phyloP scores from a whole-genome alignment of 2,113 vertebrate genomes.

The Clupea harengus region DNA sequence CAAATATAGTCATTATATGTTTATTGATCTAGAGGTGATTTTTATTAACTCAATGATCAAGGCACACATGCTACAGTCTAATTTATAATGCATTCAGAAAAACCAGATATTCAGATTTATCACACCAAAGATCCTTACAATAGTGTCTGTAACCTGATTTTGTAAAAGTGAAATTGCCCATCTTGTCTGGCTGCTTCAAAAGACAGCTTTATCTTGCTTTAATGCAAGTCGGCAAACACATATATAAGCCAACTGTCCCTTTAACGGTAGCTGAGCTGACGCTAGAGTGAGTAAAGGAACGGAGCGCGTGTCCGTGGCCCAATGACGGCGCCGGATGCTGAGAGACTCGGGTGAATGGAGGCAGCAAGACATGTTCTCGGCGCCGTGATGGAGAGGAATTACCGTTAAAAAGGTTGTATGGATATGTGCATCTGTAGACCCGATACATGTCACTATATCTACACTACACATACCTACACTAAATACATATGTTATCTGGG shows the following conservation, averaged over 20 bases:
- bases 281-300: constrained; percentile 52
- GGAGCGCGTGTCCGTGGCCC: constrained; percentile 65
- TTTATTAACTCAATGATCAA: no score
- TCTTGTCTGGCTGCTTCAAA: background rate
- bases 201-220: no score
- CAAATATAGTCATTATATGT: background rate
- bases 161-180: background rate
- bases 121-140: no score
- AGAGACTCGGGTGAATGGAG: constrained; percentile 66
- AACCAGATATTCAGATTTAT: no score
- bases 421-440: background rate
- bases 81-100: no score
- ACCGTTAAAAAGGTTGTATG: constrained; percentile 60
- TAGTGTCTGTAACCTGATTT: background rate
- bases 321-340: constrained; percentile 73
- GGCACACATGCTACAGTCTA: background rate
- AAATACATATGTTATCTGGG: background rate
- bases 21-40: no score
- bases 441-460: background rate
- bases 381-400: constrained; percentile 64
- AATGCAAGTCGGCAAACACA: background rate
- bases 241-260: constrained; percentile 21
- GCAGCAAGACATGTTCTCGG: constrained; percentile 65
- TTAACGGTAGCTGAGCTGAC: constrained; percentile 31
- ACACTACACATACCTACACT: background rate